phyloP scores from a whole-genome alignment of 2,113 vertebrate species.

The Zosterops borbonicus region DNA sequence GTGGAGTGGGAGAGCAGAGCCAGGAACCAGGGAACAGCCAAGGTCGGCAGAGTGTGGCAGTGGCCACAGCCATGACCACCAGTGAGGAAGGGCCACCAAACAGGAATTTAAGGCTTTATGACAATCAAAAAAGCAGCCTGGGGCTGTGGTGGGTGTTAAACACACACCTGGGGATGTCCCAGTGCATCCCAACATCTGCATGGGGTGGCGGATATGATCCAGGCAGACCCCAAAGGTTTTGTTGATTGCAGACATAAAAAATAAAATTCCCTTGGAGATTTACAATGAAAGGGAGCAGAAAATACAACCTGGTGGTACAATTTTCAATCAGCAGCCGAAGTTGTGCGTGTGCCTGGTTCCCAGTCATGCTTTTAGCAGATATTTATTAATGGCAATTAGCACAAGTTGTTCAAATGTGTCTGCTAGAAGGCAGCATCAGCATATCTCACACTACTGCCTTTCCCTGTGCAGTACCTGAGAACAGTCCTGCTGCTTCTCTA shows the following conservation, averaged over 20 bases:
- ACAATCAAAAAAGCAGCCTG: not conserved
- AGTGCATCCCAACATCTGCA: not conserved
- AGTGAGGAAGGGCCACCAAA: not conserved
- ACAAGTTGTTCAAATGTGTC: not conserved
- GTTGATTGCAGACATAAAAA: not conserved
- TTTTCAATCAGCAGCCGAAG: not conserved
- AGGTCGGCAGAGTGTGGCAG: not conserved
- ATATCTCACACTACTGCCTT: not conserved
- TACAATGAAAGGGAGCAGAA: not conserved
- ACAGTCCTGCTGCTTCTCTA: constrained; percentile 18
- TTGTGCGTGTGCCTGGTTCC: not conserved
- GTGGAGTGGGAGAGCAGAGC: not conserved
- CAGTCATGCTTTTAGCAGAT: not conserved
- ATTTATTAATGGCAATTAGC: constrained; percentile 46
- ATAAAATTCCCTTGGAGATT: not conserved
- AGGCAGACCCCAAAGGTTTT: not conserved
- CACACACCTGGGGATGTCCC: not conserved
- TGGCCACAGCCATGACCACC: no score
- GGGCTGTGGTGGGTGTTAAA: not conserved
- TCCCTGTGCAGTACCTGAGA: constrained; percentile 1
- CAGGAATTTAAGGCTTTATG: not conserved
- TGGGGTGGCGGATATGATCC: fast-evolving
- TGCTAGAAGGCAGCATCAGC: constrained; percentile 19
- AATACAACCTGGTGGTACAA: not conserved
- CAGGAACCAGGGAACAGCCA: not conserved